phyloP scores from a whole-genome alignment of 2,797 vertebrate genomes.

The Rallus crepitans region DNA sequence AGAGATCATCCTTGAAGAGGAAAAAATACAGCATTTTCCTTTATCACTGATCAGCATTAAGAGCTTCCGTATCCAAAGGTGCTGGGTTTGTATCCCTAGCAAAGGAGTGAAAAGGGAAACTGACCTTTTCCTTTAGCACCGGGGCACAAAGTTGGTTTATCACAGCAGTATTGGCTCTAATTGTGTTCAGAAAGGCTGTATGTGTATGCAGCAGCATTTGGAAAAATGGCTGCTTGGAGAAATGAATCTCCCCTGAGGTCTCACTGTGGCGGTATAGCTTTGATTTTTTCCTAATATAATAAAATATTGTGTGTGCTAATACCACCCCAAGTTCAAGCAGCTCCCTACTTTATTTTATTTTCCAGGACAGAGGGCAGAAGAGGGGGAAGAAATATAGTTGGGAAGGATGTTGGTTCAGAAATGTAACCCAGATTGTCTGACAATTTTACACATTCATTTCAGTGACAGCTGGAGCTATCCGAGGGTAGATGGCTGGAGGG shows the following conservation, averaged over 20 bases:
- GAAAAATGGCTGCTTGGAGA: constrained; percentile 42
- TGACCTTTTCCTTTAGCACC: not conserved
- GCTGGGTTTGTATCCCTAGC: not conserved
- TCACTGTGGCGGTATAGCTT: not conserved
- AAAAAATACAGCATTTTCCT: not conserved
- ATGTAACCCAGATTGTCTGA: not conserved
- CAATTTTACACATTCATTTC: not conserved
- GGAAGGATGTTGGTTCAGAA: not conserved
- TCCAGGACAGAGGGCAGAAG: not conserved
- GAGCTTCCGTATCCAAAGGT: not conserved
- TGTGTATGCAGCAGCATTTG: not conserved
- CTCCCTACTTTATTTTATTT: not conserved
- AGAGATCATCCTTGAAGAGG: not conserved
- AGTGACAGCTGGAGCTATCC: not conserved
- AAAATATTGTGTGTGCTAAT: not conserved
- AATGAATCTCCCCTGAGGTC: not conserved
- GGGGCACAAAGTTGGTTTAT: not conserved
- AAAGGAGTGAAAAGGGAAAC: not conserved
- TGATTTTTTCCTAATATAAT: not conserved
- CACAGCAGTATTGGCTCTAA: not conserved
- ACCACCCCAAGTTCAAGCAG: not conserved
- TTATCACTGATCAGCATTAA: not conserved
- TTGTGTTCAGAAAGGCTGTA: not conserved
- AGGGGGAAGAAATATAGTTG: not conserved
- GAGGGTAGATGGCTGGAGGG: not conserved